Base-by-base conservation (phyloP, 2,888 invertebrate species). In the Anodontia alba region DNA sequence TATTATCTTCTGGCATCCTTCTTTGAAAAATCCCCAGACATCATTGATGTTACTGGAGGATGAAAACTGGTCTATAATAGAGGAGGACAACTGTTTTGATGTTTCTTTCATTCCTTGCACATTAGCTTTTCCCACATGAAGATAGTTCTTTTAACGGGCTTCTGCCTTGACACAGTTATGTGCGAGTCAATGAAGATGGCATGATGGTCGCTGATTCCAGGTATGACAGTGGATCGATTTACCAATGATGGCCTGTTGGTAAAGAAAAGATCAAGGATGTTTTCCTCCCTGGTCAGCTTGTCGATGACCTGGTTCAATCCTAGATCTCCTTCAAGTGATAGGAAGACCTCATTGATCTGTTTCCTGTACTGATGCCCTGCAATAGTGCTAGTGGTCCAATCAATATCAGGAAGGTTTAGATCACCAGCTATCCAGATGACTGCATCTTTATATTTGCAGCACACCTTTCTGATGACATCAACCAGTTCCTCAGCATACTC, bases 201-300 rank as follows among this genome's bases (percentile, higher is more conserved):
- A 29, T 73, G 33, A 57, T 80, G 72, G 43, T 80, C 80, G 23
- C 80, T 80, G 0, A 72, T 36, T 10, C 80, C 76, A 71, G 80
- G 76, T 10, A 69, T 23, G 20, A 69, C 23, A 26, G 57, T 73
- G 20, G 57, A 68, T 10, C 43, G 33, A 46, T 72, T 73, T 0
- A 81, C 46, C 10, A 77, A 69, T 17, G 46, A 15, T 15, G 77
- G 66, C 20, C 77, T 29, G 33, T 78, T 81, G 20, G 78, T 78
- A 33, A 80, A 17, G 38, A 77, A 80, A n/a, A 80, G 5, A 62
- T 73, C 73, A 3, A 80, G 72, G 0, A 17, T 76, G 31, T 42
- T 67, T 29, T 80, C 57, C n/a, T 8, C 54, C 38, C 73, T 10
- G 1, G 80, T 76, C 23, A 76, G 76, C 31, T 57, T 70, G 54